Evolutionary conservation across 1,140 invertebrate genomes (phyloP).

Genomic region (Spodoptera frugiperda): DNA sequence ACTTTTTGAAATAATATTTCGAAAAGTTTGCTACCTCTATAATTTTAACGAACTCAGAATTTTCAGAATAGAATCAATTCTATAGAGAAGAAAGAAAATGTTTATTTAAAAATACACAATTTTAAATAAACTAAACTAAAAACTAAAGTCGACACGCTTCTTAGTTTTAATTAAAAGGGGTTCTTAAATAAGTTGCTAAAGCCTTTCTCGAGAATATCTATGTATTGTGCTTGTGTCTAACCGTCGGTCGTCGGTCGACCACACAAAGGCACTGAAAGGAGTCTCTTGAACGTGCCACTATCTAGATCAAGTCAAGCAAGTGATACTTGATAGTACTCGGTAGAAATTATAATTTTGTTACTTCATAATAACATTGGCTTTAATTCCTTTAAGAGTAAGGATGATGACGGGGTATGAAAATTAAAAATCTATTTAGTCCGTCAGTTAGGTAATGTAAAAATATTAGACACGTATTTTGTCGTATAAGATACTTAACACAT

Average conservation of each 20-base stretch:
- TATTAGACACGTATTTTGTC: too few relatives aligned
- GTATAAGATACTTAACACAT: too few relatives aligned
- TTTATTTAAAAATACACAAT: too few relatives aligned
- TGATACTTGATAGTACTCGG: background rate
- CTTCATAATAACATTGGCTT: background rate
- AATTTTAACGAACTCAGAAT: too few relatives aligned
- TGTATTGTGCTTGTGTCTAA: constrained; percentile 10
- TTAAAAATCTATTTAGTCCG: too few relatives aligned
- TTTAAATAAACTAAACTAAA: too few relatives aligned
- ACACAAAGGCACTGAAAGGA: constrained; percentile 23
- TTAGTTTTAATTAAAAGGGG: background rate
- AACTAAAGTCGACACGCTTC: background rate
- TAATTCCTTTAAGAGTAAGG: background rate
- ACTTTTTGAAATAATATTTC: too few relatives aligned
- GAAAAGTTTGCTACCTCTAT: too few relatives aligned
- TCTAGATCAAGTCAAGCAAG: constrained; percentile 9
- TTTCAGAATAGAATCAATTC: too few relatives aligned
- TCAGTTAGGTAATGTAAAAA: too few relatives aligned
- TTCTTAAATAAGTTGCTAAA: background rate
- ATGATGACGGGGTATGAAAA: too few relatives aligned
- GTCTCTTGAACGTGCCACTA: constrained; percentile 8
- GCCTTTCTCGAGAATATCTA: background rate
- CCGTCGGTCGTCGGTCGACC: background rate
- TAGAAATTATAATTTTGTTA: background rate
- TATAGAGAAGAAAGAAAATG: too few relatives aligned